These are phyloP conservation scores for Kryptopterus vitreolus DNA, from an alignment of 2,797 vertebrate species.

Conservation along the genomic window DNA sequence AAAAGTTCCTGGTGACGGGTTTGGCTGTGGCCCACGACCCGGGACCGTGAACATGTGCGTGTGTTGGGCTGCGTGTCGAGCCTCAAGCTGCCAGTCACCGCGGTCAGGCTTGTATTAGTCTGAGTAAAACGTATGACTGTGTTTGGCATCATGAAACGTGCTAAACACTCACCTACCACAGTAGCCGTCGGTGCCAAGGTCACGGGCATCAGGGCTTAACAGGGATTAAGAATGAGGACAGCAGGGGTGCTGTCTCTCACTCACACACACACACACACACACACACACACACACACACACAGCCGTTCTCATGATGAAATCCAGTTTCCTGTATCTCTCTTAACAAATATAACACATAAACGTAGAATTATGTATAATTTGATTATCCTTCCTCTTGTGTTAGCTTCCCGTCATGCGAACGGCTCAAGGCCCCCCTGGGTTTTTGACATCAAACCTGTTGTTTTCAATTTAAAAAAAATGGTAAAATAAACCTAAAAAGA, in stretches of 20 bases:
- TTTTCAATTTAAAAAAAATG: too few relatives aligned
- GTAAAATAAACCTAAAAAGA: too few relatives aligned
- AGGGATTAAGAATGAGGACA: constrained; percentile 53
- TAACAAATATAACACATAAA: too few relatives aligned
- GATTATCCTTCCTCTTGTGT: too few relatives aligned
- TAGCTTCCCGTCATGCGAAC: too few relatives aligned
- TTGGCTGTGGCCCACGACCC: constrained; percentile 36
- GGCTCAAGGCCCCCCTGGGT: too few relatives aligned
- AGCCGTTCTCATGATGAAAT: constrained; percentile 22
- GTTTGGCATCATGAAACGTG: constrained; percentile 11
- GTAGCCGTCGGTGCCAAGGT: constrained; percentile 53
- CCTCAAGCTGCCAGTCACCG: constrained; percentile 42
- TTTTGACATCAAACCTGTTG: too few relatives aligned
- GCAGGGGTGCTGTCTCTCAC: background rate
- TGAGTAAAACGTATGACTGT: constrained; percentile 28
- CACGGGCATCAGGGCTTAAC: constrained; percentile 55
- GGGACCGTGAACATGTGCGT: constrained; percentile 39
- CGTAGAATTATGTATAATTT: too few relatives aligned
- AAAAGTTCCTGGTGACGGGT: background rate
- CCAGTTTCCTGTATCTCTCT: too few relatives aligned
- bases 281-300: constrained; percentile 21
- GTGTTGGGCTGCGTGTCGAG: constrained; percentile 42
- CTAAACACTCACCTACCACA: constrained; percentile 48
- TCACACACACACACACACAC: background rate
- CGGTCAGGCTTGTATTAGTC: constrained; percentile 22